Base-by-base conservation (phyloP, 2,888 invertebrate genomes). In the Hydriomena furcata region DNA sequence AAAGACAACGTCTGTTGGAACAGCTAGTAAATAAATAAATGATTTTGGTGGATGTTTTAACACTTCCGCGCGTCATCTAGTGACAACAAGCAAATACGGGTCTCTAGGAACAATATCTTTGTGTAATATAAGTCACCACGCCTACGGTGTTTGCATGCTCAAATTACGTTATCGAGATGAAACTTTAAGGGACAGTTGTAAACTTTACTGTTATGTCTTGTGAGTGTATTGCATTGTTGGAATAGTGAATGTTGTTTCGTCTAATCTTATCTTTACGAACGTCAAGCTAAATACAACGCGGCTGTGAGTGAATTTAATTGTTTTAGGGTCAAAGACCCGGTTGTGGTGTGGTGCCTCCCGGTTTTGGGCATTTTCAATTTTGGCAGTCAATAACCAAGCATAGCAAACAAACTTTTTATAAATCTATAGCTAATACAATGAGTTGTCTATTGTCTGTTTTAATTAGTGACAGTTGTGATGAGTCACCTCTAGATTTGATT, bases 151-250 rank as follows among this genome's bases (percentile, higher is more conserved):
- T 65, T 68, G 68, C 64, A 61, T 63, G 52, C 60, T 64, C 66
- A 72, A 75, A 75, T 70, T 71, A 63, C 42, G 65, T 69, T 73
- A 79, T 73, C 68, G 60, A 73, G 71, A 71, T 72, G 65, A 56
- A 71, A 69, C 66, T 62, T n/a, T n/a, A 51, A 43, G 56, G 46
- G 58, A 44, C 49, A 61, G 64, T 65, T 68, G 66, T 70, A 60
- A 73, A 72, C 65, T 66, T 66, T 61, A 66, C 36, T 66, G 64
- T 66, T 68, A 66, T 69, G 63, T 63, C 56, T 63, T 61, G 41
- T 41, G 46, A 60, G 63, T 56, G 58, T 60, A 65, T 60, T 58
- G 48, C 43, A 40, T 24, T 52, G 27, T 30, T 31, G 31, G n/a
- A 11, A 4, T 24, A 24, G 31, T 4, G 5, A 2, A 12, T 7